Conservation (phyloP, 2,888 invertebrate genomes). For the Amphipyra tragopoginis region DNA sequence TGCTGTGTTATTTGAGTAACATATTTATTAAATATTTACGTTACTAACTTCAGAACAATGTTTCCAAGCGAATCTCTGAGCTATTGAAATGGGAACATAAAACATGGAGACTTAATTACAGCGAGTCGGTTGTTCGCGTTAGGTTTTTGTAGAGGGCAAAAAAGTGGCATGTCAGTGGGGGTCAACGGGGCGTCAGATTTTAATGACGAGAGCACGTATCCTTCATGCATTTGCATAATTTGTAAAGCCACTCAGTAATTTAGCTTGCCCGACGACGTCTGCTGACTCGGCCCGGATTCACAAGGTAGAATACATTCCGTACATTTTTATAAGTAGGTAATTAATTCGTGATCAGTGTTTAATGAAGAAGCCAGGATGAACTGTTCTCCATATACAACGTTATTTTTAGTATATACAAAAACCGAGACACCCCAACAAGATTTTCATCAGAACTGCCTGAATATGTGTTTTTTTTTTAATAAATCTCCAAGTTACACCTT, state of each 20-base stretch:
- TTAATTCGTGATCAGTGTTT: slow-evolving; percentile 16
- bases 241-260: slow-evolving; percentile 69
- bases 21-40: slow-evolving; percentile 34
- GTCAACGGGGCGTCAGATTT: slow-evolving; percentile 71
- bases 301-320: slow-evolving; percentile 32
- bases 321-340: slow-evolving; percentile 17
- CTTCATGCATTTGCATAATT: slow-evolving; percentile 74
- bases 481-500: too few species aligned
- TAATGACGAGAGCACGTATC: slow-evolving; percentile 72
- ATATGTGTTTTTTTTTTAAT: too few species aligned
- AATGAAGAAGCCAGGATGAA: neutral
- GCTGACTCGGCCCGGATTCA: slow-evolving; percentile 38
- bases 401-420: too few species aligned
- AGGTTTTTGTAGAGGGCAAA: slow-evolving; percentile 45
- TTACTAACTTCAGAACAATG: slow-evolving; percentile 27
- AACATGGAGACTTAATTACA: slow-evolving; percentile 41
- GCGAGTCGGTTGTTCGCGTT: slow-evolving; percentile 8
- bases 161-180: slow-evolving; percentile 56
- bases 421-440: too few species aligned
- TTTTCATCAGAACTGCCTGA: too few species aligned
- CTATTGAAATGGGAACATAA: slow-evolving; percentile 34
- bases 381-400: too few species aligned
- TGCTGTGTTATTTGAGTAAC: slow-evolving; percentile 27
- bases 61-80: slow-evolving; percentile 26
- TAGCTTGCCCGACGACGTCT: slow-evolving; percentile 41